Percentiles rank a stretch among this genome's conserved stretches.
phyloP scores from a whole-genome alignment of 2,113 vertebrate species.

The Coreoperca whiteheadi region DNA sequence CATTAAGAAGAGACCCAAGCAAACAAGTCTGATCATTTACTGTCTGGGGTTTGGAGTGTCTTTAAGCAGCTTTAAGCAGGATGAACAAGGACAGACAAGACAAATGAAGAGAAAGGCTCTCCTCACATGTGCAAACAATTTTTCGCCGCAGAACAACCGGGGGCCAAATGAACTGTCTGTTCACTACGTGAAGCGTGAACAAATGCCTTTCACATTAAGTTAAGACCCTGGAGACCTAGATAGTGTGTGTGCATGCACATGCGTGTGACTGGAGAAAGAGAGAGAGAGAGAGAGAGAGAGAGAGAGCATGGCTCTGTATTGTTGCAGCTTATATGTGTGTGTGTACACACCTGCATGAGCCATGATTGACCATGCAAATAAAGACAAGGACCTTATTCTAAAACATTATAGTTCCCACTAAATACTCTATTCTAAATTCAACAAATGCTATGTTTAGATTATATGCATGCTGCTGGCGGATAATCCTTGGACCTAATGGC shows the following conservation, averaged over 20 bases:
- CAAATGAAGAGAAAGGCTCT: conserved; percentile 59
- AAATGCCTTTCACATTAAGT: conserved; percentile 71
- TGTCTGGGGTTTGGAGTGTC: conserved; percentile 36
- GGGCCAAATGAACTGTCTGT: conserved; percentile 73
- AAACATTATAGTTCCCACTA: conserved; percentile 48
- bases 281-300: not conserved
- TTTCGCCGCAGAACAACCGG: conserved; percentile 52
- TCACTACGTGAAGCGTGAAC: conserved; percentile 70
- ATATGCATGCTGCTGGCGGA: conserved; percentile 45
- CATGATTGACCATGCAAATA: conserved; percentile 60
- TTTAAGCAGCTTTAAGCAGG: conserved; percentile 23
- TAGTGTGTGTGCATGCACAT: conserved; percentile 22
- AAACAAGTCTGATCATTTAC: conserved; percentile 42
- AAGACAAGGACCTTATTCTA: conserved; percentile 47
- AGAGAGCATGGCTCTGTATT: conserved; percentile 9
- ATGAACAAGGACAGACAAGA: conserved; percentile 65
- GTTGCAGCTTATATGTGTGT: conserved; percentile 14
- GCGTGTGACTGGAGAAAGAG: conserved; percentile 12
- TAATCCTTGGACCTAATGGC: conserved; percentile 56
- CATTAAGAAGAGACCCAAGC: conserved; percentile 6
- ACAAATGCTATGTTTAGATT: conserved; percentile 53
- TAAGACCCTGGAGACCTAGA: conserved; percentile 42
- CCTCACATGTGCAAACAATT: conserved; percentile 79
- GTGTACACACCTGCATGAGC: conserved; percentile 40
- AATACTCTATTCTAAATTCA: conserved; percentile 72